Evolutionary conservation across 1,140 invertebrate genomes (phyloP), one percentile per base, ranked within the genome.

Genomic region (Bombus affinis): DNA sequence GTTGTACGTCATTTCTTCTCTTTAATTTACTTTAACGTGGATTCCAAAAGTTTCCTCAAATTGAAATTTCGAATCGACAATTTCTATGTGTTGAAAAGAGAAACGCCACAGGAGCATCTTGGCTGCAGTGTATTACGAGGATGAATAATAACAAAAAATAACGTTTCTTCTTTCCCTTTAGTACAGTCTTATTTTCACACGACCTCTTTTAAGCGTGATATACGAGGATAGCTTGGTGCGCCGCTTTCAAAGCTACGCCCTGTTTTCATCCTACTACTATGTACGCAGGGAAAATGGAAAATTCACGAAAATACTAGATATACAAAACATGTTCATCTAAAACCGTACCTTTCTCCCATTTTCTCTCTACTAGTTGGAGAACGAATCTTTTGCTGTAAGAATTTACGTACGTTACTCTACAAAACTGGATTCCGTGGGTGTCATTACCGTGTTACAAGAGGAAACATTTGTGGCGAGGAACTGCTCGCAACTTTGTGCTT

Each of bases 381-480:
- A 62, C 53, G 39, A 85, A 85, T 79, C 75, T 85, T 71, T 80
- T 57, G 28, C 47, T 25, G 47, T 57, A 77, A 78, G 66, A 84
- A 84, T 84, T 70, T 71, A 53, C 66, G 47, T 53, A 59, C 25
- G 37, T 84, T 76, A 83, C 28, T n/a, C 32, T 39, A 18, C 74
- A 77, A 83, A 77, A 76, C 62, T 83, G 44, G 44, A 77, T 83
- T 74, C 65, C 82, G 39, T 28, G 66, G 66, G 53, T 71, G 66
- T 84, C 75, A 84, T 79, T 84, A 79, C 37, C 18, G 82, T 37
- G 37, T 70, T 84, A 57, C 70, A 78, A 84, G 65, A 65, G 59
- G 25, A 37, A 75, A 83, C 62, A 37, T 68, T 77, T 66, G 35
- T 18, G 68, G 44, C 22, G n/a, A 42, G 59, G n/a, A 78, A 57